Conservation (phyloP, 2,113 vertebrate genomes). For the Gymnorhina tibicen region DNA sequence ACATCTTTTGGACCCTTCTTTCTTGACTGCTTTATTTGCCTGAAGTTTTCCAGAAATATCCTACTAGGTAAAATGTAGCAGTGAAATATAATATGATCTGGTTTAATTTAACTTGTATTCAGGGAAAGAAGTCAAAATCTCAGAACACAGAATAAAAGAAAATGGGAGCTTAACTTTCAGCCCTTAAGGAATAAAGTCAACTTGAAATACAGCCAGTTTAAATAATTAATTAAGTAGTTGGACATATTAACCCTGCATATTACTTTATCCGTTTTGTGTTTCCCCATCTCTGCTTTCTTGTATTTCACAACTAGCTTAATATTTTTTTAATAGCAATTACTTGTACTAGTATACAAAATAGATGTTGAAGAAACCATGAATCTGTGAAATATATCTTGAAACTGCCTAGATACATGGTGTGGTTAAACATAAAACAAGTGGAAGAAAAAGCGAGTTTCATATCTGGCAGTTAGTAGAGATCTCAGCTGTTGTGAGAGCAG, state of each 20-base stretch:
- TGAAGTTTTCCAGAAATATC: constrained; percentile 1
- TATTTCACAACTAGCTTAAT: background rate
- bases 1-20: background rate
- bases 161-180: background rate
- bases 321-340: background rate
- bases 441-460: background rate
- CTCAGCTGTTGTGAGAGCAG: background rate
- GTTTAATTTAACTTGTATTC: background rate
- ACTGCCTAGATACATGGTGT: background rate
- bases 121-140: background rate
- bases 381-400: background rate
- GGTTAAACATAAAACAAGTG: background rate
- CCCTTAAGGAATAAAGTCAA: background rate
- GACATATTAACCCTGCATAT: background rate
- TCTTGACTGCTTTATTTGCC: background rate
- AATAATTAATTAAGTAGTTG: background rate
- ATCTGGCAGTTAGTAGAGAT: background rate
- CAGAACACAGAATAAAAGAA: background rate
- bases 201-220: background rate
- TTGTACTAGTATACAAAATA: background rate
- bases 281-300: background rate
- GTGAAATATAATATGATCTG: background rate
- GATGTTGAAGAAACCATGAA: background rate
- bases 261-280: background rate
- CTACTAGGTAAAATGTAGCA: background rate